phyloP scores from a whole-genome alignment of 53 echinoderm and acorn worm genomes.

The Paracentrotus lividus region DNA sequence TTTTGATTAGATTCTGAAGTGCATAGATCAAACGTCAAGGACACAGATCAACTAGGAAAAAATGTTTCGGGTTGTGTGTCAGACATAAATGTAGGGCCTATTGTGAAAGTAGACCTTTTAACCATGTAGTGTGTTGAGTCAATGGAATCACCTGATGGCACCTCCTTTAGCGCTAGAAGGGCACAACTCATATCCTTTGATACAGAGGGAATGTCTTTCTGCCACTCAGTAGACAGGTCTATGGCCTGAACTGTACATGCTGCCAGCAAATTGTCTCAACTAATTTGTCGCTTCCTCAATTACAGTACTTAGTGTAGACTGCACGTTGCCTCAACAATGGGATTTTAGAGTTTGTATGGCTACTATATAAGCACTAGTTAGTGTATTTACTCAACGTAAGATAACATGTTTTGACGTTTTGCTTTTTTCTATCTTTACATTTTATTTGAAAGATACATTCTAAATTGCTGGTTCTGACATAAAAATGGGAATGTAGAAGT shows the following conservation, averaged over 20 bases:
- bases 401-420: not conserved
- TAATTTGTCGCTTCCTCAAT: conserved; percentile 66
- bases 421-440: no score
- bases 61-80: no score
- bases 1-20: no score
- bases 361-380: not conserved
- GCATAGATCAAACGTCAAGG: no score
- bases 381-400: no score
- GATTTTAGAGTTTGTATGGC: not conserved
- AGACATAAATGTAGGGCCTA: no score
- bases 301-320: conserved; percentile 39
- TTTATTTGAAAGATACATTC: no score
- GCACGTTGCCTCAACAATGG: not conserved
- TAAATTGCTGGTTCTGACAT: no score
- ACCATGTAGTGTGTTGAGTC: not conserved
- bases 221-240: not conserved
- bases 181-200: not conserved
- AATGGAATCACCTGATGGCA: not conserved
- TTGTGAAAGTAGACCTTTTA: no score
- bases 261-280: conserved; percentile 68
- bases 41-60: no score
- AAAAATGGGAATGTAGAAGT: no score
- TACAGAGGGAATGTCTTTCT: not conserved
- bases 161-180: not conserved
- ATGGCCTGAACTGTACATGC: conserved; percentile 26